Evolutionary conservation across 2,888 invertebrate species (phyloP).

Genomic region (Macrosiphum euphorbiae): DNA sequence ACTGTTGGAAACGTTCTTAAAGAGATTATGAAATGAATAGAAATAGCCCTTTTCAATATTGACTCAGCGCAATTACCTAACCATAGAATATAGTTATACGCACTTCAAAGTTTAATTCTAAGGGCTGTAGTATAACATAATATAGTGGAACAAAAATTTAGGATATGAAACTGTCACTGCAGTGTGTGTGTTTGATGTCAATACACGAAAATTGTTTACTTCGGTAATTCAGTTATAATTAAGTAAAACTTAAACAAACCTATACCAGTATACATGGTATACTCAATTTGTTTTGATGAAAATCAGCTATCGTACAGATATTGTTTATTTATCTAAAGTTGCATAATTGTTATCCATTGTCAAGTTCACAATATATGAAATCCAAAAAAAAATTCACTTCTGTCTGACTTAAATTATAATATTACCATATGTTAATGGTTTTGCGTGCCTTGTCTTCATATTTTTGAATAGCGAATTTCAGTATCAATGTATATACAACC

Average conservation of each 20-base stretch:
- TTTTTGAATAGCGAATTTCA: background rate
- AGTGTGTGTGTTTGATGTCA: background rate
- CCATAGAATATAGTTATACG: background rate
- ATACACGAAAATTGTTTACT: background rate
- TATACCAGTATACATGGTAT: background rate
- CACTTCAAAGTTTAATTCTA: conserved; percentile 12
- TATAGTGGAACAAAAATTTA: background rate
- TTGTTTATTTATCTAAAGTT: background rate
- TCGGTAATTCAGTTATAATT: background rate
- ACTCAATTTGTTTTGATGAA: background rate
- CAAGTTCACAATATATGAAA: too few relatives aligned
- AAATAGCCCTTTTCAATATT: conserved; percentile 29
- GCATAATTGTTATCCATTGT: background rate
- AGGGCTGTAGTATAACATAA: background rate
- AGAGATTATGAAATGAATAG: background rate
- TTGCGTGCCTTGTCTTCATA: background rate
- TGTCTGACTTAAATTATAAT: background rate
- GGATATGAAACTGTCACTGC: background rate
- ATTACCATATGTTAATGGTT: background rate
- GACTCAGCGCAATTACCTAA: background rate
- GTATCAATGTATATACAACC: background rate
- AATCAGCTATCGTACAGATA: background rate
- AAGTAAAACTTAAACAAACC: background rate
- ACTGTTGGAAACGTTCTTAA: background rate
- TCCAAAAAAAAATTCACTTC: background rate